Percentiles rank a stretch among this genome's conserved stretches.
Conservation (phyloP, 2,888 invertebrate species). For the Cheilosia scutellata region DNA sequence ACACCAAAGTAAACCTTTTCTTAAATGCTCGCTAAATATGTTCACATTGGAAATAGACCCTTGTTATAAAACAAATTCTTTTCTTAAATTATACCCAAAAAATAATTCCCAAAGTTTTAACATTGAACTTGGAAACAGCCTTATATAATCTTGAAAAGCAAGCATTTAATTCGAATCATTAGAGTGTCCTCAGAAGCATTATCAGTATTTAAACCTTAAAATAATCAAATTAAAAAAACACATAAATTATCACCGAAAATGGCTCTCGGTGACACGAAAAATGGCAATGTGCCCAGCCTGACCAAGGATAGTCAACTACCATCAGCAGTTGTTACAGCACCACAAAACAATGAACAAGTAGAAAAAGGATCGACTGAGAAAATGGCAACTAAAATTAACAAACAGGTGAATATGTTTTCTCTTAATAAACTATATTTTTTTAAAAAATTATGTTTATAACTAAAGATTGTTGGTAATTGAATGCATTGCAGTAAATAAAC, state of each 20-base stretch:
- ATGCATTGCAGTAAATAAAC: too few relatives aligned
- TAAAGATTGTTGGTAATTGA: too few relatives aligned
- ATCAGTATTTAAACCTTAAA: background rate
- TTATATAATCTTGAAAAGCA: background rate
- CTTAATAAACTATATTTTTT: too few relatives aligned
- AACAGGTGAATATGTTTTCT: slow-evolving; percentile 58
- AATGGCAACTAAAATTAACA: slow-evolving; percentile 54
- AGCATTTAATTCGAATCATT: background rate
- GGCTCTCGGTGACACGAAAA: slow-evolving; percentile 80
- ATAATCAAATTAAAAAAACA: background rate
- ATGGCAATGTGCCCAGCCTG: slow-evolving; percentile 77
- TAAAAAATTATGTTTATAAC: too few relatives aligned
- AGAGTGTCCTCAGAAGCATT: slow-evolving; percentile 2
- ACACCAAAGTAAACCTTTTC: too few relatives aligned
- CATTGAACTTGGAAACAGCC: too few relatives aligned
- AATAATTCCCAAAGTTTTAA: too few relatives aligned
- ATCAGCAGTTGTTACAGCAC: slow-evolving; percentile 51
- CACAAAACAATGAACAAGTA: slow-evolving; percentile 72
- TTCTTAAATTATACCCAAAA: too few relatives aligned
- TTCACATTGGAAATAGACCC: too few relatives aligned
- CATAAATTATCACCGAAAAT: slow-evolving; percentile 67
- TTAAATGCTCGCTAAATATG: too few relatives aligned
- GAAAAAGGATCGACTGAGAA: slow-evolving; percentile 74
- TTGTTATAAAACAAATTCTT: too few relatives aligned
- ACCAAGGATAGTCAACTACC: slow-evolving; percentile 72